phyloP scores from a whole-genome alignment of 2,113 vertebrate species.

The human region GRCh38 chrX:31292001-31292500 shows the following conservation, averaged over 20 bases:
- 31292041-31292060: neutral
- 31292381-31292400: neutral
- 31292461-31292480: neutral
- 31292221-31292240: neutral
- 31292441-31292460: neutral
- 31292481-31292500: neutral
- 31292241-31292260: constrained; percentile 8
- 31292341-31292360: neutral
- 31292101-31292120: neutral
- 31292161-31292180: neutral
- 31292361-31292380: neutral
- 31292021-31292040: neutral
- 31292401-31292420: neutral
- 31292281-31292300: neutral
- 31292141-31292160: neutral
- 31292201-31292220: neutral
- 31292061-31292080: neutral
- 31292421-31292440: neutral
- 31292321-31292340: neutral
- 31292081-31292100: neutral
- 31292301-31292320: neutral
- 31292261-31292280: neutral
- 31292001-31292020: neutral
- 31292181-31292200: constrained; percentile 1
- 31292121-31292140: neutral